phyloP scores from a whole-genome alignment of 2,113 vertebrate species.

The Sorex fumeus region DNA sequence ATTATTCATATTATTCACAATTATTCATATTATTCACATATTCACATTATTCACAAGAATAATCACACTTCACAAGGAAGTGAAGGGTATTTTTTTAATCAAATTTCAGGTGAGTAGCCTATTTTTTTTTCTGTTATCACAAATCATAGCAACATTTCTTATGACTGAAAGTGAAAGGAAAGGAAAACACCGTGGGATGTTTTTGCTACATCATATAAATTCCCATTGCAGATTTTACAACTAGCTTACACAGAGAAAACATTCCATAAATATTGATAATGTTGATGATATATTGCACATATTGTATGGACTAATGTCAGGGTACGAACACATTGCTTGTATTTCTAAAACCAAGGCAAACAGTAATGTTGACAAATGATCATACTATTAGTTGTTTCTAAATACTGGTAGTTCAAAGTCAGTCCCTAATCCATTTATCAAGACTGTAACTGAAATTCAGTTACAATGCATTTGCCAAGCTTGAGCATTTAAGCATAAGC shows the following conservation, averaged over 20 bases:
- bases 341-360: constrained; percentile 73
- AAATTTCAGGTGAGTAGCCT: constrained; percentile 19
- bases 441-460: constrained; percentile 67
- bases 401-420: constrained; percentile 76
- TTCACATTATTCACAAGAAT: no score
- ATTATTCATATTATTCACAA: no score
- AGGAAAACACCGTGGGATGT: neutral
- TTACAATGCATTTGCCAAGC: constrained; percentile 63
- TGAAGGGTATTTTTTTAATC: constrained; percentile 41
- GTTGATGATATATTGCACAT: constrained; percentile 66
- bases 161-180: constrained; percentile 44
- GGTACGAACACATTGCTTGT: constrained; percentile 52
- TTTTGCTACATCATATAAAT: constrained; percentile 58
- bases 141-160: constrained; percentile 6
- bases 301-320: constrained; percentile 73
- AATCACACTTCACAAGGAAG: no score
- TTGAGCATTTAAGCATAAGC: constrained; percentile 63
- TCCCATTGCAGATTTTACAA: constrained; percentile 46
- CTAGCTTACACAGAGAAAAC: neutral
- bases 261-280: constrained; percentile 66
- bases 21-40: no score
- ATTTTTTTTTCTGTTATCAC: neutral
- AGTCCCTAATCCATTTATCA: constrained; percentile 70
- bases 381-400: constrained; percentile 69
- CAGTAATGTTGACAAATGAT: constrained; percentile 77